Conservation (phyloP, 2,888 invertebrate genomes). For the Gastrophysa polygoni region DNA sequence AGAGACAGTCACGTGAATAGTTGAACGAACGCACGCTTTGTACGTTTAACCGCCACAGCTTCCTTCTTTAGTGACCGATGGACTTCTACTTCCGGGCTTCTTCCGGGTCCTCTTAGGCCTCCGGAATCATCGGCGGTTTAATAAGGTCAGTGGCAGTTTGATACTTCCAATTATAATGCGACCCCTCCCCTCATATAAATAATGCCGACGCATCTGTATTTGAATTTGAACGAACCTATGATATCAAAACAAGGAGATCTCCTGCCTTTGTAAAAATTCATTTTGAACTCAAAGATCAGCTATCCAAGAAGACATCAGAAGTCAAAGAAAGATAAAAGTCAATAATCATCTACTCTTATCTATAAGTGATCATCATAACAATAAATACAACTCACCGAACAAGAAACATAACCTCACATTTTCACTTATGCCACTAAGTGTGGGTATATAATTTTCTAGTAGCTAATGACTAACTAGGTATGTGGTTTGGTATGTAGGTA, state of each 20-base stretch:
- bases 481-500: too few species aligned
- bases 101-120: slow-evolving; percentile 55
- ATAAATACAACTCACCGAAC: too few species aligned
- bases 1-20: slow-evolving; percentile 24
- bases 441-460: too few species aligned
- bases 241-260: too few species aligned
- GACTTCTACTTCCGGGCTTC: slow-evolving; percentile 54
- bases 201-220: neutral
- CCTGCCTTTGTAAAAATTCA: too few species aligned
- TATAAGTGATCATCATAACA: too few species aligned
- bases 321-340: too few species aligned
- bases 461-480: too few species aligned
- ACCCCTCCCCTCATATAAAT: slow-evolving; percentile 10
- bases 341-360: too few species aligned
- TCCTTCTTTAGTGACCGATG: slow-evolving; percentile 54
- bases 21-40: slow-evolving; percentile 24
- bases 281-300: too few species aligned
- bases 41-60: slow-evolving; percentile 25
- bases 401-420: neutral
- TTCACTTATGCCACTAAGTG: neutral
- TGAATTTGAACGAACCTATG: too few species aligned
- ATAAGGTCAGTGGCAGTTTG: slow-evolving; percentile 58
- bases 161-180: slow-evolving; percentile 51
- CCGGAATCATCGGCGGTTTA: slow-evolving; percentile 53
- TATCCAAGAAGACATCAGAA: too few species aligned